Percentiles rank a stretch among this genome's conserved stretches.
Evolutionary conservation across 2,113 vertebrate species (phyloP).

Genomic region (Corydoras maculifer): DNA sequence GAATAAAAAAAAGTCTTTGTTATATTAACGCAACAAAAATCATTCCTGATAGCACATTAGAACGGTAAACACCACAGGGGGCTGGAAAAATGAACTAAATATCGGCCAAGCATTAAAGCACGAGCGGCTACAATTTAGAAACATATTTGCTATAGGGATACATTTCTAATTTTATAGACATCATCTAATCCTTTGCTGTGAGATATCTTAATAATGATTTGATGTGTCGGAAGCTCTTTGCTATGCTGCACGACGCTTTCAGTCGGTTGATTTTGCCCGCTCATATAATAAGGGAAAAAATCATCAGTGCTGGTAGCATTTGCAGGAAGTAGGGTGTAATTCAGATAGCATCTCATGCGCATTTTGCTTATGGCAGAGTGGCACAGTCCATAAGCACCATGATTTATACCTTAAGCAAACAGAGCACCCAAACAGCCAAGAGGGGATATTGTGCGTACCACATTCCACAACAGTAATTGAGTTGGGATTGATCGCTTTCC

Average conservation of each 20-base stretch:
- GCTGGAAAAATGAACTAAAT: not conserved
- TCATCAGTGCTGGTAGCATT: not conserved
- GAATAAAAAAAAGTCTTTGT: conserved; percentile 13
- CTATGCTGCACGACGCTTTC: not conserved
- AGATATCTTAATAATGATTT: no score
- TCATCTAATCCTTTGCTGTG: no score
- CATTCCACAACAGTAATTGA: conserved; percentile 51
- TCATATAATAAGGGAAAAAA: not conserved
- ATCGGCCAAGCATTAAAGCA: no score
- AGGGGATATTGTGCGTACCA: conserved; percentile 39
- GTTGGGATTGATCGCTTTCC: conserved; percentile 58
- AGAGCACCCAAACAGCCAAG: conserved; percentile 45
- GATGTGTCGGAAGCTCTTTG: not conserved
- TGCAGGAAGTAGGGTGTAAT: not conserved
- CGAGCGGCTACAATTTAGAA: no score
- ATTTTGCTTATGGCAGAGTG: conserved; percentile 21
- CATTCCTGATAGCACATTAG: not conserved
- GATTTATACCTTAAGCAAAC: conserved; percentile 44
- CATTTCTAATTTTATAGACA: no score
- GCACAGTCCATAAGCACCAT: conserved; percentile 26
- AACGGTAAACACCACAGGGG: not conserved
- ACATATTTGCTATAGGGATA: no score
- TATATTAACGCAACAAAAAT: conserved; percentile 6
- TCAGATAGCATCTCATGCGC: conserved; percentile 20
- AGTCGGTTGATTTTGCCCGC: conserved; percentile 5